Evolutionary conservation across 2,797 vertebrate species (phyloP).

Genomic region (Crypturellus tataupa): DNA sequence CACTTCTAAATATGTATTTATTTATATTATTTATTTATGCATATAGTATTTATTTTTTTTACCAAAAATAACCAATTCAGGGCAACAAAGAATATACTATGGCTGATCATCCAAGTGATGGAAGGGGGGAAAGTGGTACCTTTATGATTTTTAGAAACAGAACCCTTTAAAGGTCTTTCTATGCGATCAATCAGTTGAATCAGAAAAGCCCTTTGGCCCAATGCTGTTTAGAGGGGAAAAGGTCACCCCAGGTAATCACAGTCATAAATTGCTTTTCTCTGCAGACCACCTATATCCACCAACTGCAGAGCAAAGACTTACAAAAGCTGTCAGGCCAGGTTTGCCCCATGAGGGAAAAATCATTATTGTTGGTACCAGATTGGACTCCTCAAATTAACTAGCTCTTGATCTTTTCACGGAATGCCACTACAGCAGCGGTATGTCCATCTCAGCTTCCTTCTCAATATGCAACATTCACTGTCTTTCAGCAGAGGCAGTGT

Average conservation of each 20-base stretch:
- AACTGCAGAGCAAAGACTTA: neutral
- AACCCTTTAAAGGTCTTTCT: neutral
- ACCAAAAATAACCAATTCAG: neutral
- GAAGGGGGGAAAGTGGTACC: neutral
- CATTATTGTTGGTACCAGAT: neutral
- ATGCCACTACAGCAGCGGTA: neutral
- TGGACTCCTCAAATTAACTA: neutral
- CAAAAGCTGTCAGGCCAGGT: neutral
- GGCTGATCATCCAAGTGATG: neutral
- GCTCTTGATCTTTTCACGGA: neutral
- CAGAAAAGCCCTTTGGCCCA: neutral
- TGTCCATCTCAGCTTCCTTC: neutral
- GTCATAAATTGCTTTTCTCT: neutral
- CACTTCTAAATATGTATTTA: no score
- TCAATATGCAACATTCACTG: neutral
- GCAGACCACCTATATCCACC: neutral
- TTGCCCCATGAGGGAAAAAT: neutral
- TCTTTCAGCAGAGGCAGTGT: neutral
- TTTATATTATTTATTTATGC: no score
- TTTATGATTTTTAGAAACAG: neutral
- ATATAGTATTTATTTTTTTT: no score
- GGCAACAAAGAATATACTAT: neutral
- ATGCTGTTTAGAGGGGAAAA: neutral
- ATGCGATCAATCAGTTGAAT: neutral
- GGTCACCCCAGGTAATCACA: neutral